Percentiles rank a stretch among this genome's conserved stretches.
These are phyloP conservation scores for Euschistus heros DNA, from an alignment of 1,140 invertebrate genomes.

Conservation along the genomic window DNA sequence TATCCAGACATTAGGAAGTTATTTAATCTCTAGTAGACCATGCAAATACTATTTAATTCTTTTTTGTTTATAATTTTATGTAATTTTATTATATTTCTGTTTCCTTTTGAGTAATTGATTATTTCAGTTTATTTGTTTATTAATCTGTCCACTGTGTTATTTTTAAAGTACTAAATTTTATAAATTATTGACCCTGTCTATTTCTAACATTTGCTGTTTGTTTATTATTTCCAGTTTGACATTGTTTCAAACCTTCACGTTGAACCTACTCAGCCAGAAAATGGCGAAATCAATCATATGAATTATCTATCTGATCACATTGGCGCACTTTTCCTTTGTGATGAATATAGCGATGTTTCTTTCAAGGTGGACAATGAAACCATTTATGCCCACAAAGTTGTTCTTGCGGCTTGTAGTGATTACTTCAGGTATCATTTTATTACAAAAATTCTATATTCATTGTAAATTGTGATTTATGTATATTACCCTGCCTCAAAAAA, in stretches of 20 bases:
- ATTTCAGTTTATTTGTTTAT: too few species aligned
- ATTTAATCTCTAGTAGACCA: too few species aligned
- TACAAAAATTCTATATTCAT: background rate
- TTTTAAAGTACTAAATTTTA: too few species aligned
- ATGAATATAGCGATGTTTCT: slow-evolving; percentile 84
- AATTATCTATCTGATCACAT: slow-evolving; percentile 60
- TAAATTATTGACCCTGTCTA: too few species aligned
- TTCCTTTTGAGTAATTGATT: too few species aligned
- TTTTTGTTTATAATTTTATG: too few species aligned
- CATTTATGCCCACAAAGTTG: slow-evolving; percentile 80
- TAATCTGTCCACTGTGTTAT: too few species aligned
- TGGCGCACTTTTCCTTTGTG: slow-evolving; percentile 68
- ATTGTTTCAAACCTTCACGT: slow-evolving; percentile 28
- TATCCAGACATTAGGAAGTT: too few species aligned
- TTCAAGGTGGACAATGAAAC: slow-evolving; percentile 73
- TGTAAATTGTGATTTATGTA: background rate
- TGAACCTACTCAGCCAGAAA: slow-evolving; percentile 19
- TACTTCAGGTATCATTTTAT: slow-evolving; percentile 83
- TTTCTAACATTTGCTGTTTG: too few species aligned
- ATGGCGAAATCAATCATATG: slow-evolving; percentile 31
- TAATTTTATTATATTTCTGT: too few species aligned
- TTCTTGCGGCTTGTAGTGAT: slow-evolving; percentile 84
- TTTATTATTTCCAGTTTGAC: background rate
- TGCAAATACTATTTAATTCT: too few species aligned
- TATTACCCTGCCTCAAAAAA: background rate